These are phyloP conservation scores for Scotopteryx bipunctaria DNA, from an alignment of 2,888 invertebrate genomes.

Conservation along the genomic window DNA sequence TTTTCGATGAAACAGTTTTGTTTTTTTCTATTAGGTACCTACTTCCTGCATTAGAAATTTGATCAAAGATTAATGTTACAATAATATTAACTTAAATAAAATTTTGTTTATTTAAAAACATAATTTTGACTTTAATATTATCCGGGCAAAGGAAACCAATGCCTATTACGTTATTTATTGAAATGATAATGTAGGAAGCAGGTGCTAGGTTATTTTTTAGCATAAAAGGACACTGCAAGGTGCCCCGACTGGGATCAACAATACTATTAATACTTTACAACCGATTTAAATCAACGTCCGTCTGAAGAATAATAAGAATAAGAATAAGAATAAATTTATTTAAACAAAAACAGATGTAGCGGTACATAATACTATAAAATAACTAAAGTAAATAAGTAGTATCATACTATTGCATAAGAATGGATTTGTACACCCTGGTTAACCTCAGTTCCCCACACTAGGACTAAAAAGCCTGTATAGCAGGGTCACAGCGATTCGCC, in stretches of 20 bases:
- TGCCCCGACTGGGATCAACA: conserved; percentile 19
- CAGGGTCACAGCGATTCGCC: too few species aligned
- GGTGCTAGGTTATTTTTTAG: conserved; percentile 26
- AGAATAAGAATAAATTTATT: background rate
- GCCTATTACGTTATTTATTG: conserved; percentile 29
- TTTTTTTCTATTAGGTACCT: background rate
- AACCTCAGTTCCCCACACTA: too few species aligned
- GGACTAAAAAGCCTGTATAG: too few species aligned
- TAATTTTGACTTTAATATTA: conserved; percentile 3
- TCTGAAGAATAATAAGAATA: background rate
- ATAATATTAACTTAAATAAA: too few species aligned
- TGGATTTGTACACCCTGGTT: too few species aligned
- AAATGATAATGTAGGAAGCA: conserved; percentile 30
- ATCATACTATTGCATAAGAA: too few species aligned
- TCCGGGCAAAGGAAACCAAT: conserved; percentile 17
- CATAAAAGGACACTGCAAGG: conserved; percentile 31
- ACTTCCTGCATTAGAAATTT: too few species aligned
- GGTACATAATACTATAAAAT: too few species aligned
- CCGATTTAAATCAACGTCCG: conserved; percentile 17
- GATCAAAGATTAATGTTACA: too few species aligned
- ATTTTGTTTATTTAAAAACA: too few species aligned
- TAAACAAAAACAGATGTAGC: background rate
- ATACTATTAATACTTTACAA: conserved; percentile 14
- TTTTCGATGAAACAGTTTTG: background rate
- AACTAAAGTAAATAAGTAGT: too few species aligned